Evolutionary conservation across 2,888 invertebrate species (phyloP).

Genomic region (Exocentrus adspersus): DNA sequence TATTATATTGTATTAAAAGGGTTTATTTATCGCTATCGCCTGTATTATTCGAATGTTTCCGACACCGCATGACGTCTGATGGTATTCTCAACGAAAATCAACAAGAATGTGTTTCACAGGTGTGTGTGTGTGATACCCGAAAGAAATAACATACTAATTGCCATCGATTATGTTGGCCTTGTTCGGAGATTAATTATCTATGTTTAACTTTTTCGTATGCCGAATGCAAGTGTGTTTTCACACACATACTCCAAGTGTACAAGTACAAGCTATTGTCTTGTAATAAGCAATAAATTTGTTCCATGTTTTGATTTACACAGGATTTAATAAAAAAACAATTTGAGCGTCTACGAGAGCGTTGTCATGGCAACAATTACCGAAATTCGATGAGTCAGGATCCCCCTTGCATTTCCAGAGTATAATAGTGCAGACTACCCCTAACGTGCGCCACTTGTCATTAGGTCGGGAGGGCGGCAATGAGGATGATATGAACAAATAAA

Average conservation of each 20-base stretch:
- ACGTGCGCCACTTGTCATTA: constrained; percentile 7
- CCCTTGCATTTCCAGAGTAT: constrained; percentile 7
- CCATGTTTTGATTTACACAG: too few species aligned
- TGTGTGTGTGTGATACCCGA: constrained; percentile 11
- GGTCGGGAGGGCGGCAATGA: constrained; percentile 11
- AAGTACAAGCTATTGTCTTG: too few species aligned
- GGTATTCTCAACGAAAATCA: constrained; percentile 9
- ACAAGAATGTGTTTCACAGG: constrained; percentile 23
- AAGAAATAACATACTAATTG: constrained; percentile 24
- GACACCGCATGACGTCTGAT: constrained; percentile 5
- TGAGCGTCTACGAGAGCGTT: too few species aligned
- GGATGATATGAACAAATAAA: constrained; percentile 20
- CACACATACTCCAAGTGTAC: too few species aligned
- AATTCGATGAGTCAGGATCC: too few species aligned
- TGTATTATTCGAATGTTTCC: background rate
- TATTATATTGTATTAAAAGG: too few species aligned
- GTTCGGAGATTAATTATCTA: constrained; percentile 13
- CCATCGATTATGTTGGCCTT: constrained; percentile 12
- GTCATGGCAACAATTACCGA: constrained; percentile 30
- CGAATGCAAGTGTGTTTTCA: background rate
- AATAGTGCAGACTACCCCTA: constrained; percentile 18
- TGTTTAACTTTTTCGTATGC: constrained; percentile 9
- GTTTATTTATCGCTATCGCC: constrained; percentile 16
- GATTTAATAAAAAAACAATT: too few species aligned
- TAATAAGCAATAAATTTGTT: too few species aligned